A percentile compares a stretch with the other conserved stretches of the same genome.
Conservation (phyloP, 2,797 vertebrate genomes). For the Chaunax sp. region DNA sequence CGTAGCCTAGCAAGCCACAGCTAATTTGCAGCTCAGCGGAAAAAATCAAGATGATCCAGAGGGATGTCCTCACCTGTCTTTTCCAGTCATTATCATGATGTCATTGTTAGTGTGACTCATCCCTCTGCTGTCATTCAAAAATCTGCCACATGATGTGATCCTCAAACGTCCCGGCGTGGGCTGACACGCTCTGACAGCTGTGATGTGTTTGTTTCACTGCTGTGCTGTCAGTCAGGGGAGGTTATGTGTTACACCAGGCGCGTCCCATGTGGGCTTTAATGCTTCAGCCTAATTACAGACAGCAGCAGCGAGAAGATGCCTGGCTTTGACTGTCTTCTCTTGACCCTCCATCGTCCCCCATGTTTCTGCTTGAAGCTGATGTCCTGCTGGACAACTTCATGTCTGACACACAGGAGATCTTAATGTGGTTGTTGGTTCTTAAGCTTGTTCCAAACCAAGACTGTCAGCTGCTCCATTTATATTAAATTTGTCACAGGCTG, state of each 20-base stretch:
- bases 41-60: constrained; percentile 1
- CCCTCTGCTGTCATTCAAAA: constrained; percentile 46
- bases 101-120: constrained; percentile 46
- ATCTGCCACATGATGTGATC: constrained; percentile 45
- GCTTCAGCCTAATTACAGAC: constrained; percentile 41
- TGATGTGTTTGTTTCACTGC: constrained; percentile 43
- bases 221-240: constrained; percentile 7
- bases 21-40: constrained; percentile 29
- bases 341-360: constrained; percentile 2
- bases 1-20: constrained; percentile 11
- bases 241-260: constrained; percentile 25
- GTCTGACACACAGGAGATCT: constrained; percentile 1
- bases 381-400: neutral
- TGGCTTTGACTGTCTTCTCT: neutral
- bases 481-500: constrained; percentile 69
- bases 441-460: constrained; percentile 43
- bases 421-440: constrained; percentile 48
- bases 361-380: neutral
- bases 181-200: constrained; percentile 47
- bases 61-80: constrained; percentile 37
- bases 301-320: neutral
- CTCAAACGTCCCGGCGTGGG: constrained; percentile 19
- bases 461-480: constrained; percentile 65
- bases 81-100: constrained; percentile 45
- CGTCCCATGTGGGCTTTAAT: constrained; percentile 25